Evolutionary conservation across 2,888 invertebrate species (phyloP).

Genomic region (Lithophane ornitopus): DNA sequence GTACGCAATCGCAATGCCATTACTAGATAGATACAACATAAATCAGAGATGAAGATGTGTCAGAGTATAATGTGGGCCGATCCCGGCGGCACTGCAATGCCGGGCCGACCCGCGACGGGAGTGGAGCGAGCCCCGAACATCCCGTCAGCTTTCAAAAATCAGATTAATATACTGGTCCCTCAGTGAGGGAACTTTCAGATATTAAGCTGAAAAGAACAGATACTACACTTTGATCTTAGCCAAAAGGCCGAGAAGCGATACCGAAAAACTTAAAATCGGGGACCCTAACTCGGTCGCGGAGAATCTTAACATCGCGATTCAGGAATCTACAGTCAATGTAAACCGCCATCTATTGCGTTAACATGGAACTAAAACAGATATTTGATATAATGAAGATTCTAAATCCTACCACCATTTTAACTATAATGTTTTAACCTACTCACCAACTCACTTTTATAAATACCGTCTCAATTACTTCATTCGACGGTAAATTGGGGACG

Average conservation of each 20-base stretch:
- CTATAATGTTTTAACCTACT: no score
- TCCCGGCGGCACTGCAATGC: background rate
- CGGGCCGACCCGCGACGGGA: background rate
- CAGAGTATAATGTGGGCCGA: background rate
- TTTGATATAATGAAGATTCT: background rate
- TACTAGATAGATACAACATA: no score
- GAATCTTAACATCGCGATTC: conserved; percentile 35
- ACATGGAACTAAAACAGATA: conserved; percentile 1
- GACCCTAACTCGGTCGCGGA: background rate
- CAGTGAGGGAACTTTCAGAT: conserved; percentile 24
- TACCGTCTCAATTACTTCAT: no score
- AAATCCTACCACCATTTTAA: background rate
- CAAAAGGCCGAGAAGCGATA: conserved; percentile 25
- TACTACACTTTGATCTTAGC: conserved; percentile 46
- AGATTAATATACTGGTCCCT: background rate
- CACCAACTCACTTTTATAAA: no score
- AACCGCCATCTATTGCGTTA: conserved; percentile 40
- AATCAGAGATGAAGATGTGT: no score
- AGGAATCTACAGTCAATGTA: background rate
- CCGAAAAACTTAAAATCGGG: accelerated
- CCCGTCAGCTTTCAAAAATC: background rate
- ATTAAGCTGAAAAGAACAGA: conserved; percentile 48
- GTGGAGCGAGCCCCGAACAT: conserved; percentile 3
- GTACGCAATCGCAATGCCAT: no score
- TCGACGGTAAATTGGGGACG: no score